Evolutionary conservation across 1,140 invertebrate genomes (phyloP).

Genomic region (Chionoecetes opilio): DNA sequence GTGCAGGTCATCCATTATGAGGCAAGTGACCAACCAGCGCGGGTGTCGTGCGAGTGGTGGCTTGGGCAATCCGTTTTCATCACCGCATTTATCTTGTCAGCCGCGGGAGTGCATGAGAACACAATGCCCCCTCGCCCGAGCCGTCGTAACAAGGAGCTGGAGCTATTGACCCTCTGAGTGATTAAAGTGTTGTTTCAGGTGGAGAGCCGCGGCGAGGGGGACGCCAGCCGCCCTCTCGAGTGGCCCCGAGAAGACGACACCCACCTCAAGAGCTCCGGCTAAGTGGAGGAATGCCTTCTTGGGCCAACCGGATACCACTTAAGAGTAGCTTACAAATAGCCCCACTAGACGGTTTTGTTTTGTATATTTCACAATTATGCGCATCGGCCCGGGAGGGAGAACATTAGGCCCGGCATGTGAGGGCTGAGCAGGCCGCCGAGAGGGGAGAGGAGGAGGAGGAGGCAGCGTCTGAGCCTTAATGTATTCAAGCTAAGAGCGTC

Average conservation of each 20-base stretch:
- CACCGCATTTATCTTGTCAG: not conserved
- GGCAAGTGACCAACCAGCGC: slow-evolving; percentile 11
- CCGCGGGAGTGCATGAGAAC: slow-evolving; percentile 23
- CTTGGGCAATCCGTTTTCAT: slow-evolving; percentile 18
- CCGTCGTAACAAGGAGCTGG: slow-evolving; percentile 58
- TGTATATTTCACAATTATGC: slow-evolving; percentile 66
- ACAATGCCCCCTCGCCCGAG: not conserved
- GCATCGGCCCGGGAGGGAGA: slow-evolving; percentile 36
- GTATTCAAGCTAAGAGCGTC: slow-evolving; percentile 76
- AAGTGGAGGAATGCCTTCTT: slow-evolving; percentile 77
- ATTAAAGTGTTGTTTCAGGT: slow-evolving; percentile 76
- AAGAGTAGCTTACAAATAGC: slow-evolving; percentile 78
- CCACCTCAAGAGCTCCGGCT: slow-evolving; percentile 70
- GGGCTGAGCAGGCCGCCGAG: slow-evolving; percentile 22
- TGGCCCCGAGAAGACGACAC: slow-evolving; percentile 74
- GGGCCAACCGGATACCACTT: slow-evolving; percentile 78
- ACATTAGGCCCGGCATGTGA: slow-evolving; percentile 42
- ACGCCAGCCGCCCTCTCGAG: slow-evolving; percentile 63
- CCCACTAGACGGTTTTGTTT: slow-evolving; percentile 72
- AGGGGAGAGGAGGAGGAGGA: slow-evolving; percentile 54
- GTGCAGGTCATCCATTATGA: not conserved
- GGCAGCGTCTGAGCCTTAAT: slow-evolving; percentile 46
- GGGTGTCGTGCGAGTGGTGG: not conserved
- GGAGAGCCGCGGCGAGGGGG: slow-evolving; percentile 41
- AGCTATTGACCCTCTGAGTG: slow-evolving; percentile 62